Evolutionary conservation across 2,888 invertebrate genomes (phyloP).

Genomic region (Leptopterna dolabrata): DNA sequence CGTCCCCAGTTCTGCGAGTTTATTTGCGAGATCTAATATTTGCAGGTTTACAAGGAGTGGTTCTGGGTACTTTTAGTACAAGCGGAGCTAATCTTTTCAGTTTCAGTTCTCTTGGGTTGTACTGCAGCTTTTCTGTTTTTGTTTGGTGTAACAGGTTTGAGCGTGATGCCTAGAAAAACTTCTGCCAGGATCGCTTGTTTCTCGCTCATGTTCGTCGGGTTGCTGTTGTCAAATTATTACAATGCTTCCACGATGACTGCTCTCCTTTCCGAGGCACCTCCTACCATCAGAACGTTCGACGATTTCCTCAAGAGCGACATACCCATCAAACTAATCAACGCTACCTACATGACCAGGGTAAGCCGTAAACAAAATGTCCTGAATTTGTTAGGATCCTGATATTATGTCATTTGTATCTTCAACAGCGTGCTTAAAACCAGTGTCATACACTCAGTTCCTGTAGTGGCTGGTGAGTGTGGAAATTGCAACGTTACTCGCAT

Average conservation of each 20-base stretch:
- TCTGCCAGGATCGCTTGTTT: slow-evolving; percentile 25
- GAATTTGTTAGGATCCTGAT: too few relatives aligned
- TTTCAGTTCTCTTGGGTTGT: too few relatives aligned
- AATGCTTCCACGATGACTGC: slow-evolving; percentile 39
- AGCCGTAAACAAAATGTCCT: background rate
- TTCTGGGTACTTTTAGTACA: too few relatives aligned
- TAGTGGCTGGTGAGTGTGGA: too few relatives aligned
- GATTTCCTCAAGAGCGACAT: background rate
- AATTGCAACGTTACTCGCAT: too few relatives aligned
- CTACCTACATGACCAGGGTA: slow-evolving; percentile 9
- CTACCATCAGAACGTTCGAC: slow-evolving; percentile 26
- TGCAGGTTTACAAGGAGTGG: too few relatives aligned
- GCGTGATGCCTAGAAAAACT: background rate
- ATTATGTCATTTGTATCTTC: background rate
- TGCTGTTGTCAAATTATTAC: slow-evolving; percentile 31
- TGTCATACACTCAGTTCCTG: too few relatives aligned
- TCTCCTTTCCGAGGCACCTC: slow-evolving; percentile 6
- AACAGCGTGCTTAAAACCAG: too few relatives aligned
- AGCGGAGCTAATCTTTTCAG: too few relatives aligned
- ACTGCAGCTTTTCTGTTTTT: too few relatives aligned
- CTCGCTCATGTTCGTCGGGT: slow-evolving; percentile 1
- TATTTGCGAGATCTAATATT: too few relatives aligned
- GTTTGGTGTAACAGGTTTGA: slow-evolving; percentile 1
- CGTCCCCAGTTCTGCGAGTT: too few relatives aligned
- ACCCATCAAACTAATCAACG: slow-evolving; percentile 8